A percentile compares a stretch with the other conserved stretches of the same genome.
phyloP scores from a whole-genome alignment of 2,888 invertebrate genomes.

The Merodon equestris region DNA sequence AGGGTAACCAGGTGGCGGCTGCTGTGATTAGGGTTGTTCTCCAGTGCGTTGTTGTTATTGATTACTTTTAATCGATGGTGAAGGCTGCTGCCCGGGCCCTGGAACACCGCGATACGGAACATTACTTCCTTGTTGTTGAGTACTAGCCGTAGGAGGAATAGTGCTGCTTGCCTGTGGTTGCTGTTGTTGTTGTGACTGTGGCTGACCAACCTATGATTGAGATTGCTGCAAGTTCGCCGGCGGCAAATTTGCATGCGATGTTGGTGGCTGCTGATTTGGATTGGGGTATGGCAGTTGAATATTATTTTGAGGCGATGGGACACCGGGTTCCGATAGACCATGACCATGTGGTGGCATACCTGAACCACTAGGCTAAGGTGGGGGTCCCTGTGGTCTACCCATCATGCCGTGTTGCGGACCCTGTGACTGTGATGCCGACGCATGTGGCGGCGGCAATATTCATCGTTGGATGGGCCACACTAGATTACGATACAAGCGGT shows the following conservation, averaged over 20 bases:
- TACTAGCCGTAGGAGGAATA: slow-evolving; percentile 60
- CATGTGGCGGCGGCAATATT: slow-evolving; percentile 89
- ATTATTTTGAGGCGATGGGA: slow-evolving; percentile 69
- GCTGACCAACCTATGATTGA: slow-evolving; percentile 69
- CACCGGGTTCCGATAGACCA: slow-evolving; percentile 68
- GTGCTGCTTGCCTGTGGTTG: slow-evolving; percentile 65
- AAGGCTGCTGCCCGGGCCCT: slow-evolving; percentile 70
- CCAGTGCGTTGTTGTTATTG: slow-evolving; percentile 81
- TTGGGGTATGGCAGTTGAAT: slow-evolving; percentile 75
- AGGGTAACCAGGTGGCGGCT: slow-evolving; percentile 80
- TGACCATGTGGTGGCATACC: slow-evolving; percentile 79
- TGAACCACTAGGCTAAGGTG: slow-evolving; percentile 55
- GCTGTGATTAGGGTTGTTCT: slow-evolving; percentile 80
- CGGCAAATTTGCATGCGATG: slow-evolving; percentile 74
- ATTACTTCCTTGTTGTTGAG: slow-evolving; percentile 70
- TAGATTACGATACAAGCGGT: slow-evolving; percentile 96
- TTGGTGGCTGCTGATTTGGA: slow-evolving; percentile 72
- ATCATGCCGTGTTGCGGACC: slow-evolving; percentile 77
- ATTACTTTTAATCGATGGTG: slow-evolving; percentile 70
- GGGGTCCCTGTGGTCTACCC: slow-evolving; percentile 71
- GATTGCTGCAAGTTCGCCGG: slow-evolving; percentile 75
- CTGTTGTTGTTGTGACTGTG: slow-evolving; percentile 70
- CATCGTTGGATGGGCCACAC: slow-evolving; percentile 97
- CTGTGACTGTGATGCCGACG: slow-evolving; percentile 78
- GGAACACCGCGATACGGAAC: slow-evolving; percentile 73